phyloP scores from a whole-genome alignment of 2,113 vertebrate genomes.

The Catharus fuscescens region DNA sequence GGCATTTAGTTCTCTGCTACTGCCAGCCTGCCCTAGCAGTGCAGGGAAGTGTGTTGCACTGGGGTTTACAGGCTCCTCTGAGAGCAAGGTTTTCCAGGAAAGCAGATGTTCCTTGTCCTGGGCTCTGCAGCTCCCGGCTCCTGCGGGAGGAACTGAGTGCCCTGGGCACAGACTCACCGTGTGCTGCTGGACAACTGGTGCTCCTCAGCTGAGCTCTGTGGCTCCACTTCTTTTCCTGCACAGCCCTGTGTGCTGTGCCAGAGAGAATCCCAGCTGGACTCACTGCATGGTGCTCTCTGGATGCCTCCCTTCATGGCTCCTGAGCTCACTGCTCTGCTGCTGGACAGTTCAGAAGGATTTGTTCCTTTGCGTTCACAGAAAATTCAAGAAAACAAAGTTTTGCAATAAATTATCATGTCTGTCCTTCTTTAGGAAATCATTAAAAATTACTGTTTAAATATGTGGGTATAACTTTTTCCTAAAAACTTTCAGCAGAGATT shows the following conservation, averaged over 20 bases:
- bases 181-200: not conserved
- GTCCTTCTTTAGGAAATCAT: not conserved
- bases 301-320: not conserved
- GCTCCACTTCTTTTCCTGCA: not conserved
- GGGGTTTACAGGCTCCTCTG: not conserved
- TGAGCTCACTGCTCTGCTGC: not conserved
- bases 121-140: not conserved
- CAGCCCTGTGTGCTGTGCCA: not conserved
- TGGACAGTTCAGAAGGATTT: not conserved
- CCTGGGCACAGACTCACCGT: not conserved
- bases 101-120: not conserved
- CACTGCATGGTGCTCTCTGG: not conserved
- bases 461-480: not conserved
- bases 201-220: not conserved
- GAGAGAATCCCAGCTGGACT: not conserved
- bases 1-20: not conserved
- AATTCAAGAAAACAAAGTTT: not conserved
- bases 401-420: not conserved
- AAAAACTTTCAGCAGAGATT: not conserved
- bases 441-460: not conserved
- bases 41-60: not conserved
- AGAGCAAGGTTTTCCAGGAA: not conserved
- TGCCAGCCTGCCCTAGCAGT: not conserved
- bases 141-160: not conserved
- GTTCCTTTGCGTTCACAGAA: not conserved